Conservation (phyloP, 2,888 invertebrate genomes). For the Leistus spinibarbis region DNA sequence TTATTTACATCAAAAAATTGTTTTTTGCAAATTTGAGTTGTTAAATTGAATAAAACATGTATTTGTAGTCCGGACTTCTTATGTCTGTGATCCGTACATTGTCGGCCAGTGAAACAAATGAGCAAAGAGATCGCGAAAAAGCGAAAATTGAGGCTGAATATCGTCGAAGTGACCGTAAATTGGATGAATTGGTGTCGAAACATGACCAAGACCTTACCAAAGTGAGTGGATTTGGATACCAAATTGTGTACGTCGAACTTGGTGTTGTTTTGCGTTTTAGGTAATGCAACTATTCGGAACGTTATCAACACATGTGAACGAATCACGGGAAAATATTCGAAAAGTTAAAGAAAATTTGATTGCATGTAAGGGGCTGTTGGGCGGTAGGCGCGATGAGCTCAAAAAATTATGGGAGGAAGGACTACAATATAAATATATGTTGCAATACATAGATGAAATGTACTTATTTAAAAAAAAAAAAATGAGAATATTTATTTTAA, state of each 20-base stretch:
- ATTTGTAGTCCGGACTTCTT: constrained; percentile 76
- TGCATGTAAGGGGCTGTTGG: constrained; percentile 83
- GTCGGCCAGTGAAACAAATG: constrained; percentile 92
- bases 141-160: constrained; percentile 92
- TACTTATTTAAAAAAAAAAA: constrained; percentile 55
- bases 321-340: constrained; percentile 76
- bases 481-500: constrained; percentile 4
- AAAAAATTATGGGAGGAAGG: constrained; percentile 94
- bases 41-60: too few relatives aligned
- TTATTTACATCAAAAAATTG: too few relatives aligned
- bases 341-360: constrained; percentile 81
- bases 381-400: constrained; percentile 90
- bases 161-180: constrained; percentile 84
- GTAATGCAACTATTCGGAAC: constrained; percentile 73
- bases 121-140: constrained; percentile 91
- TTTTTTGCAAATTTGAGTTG: too few relatives aligned
- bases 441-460: constrained; percentile 90
- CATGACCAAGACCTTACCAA: constrained; percentile 88
- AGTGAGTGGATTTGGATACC: constrained; percentile 58
- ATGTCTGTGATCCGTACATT: constrained; percentile 95
- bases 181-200: constrained; percentile 86
- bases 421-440: constrained; percentile 91
- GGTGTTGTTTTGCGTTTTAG: constrained; percentile 45
- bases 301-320: constrained; percentile 77
- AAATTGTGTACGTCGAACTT: constrained; percentile 35